Evolutionary conservation across 2,888 invertebrate genomes (phyloP).

Genomic region (Aleiodes testaceus): DNA sequence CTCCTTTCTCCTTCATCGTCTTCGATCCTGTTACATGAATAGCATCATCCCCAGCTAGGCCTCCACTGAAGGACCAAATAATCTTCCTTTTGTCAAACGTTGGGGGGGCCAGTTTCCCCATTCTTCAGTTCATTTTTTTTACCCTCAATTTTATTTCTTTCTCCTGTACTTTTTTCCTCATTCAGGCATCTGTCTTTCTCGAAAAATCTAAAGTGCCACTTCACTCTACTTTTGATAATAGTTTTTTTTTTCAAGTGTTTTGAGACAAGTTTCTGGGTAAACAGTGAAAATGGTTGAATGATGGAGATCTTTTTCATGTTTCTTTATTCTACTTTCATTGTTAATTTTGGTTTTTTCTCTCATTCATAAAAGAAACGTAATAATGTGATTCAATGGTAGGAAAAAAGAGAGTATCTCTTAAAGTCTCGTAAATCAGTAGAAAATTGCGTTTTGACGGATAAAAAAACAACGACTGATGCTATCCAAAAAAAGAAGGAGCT

Average conservation of each 20-base stretch:
- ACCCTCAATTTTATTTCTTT: conserved; percentile 2
- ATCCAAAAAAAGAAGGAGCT: too few relatives aligned
- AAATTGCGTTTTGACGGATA: neutral
- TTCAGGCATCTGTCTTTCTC: conserved; percentile 33
- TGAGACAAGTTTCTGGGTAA: conserved; percentile 22
- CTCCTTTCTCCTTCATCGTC: conserved; percentile 53
- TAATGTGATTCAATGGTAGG: neutral
- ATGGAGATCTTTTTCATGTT: neutral
- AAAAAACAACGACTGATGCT: too few relatives aligned
- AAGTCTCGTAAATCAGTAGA: neutral
- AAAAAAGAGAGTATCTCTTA: neutral
- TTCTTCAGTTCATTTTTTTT: conserved; percentile 16
- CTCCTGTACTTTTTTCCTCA: conserved; percentile 21
- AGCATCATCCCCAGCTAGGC: conserved; percentile 49
- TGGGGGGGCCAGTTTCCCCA: conserved; percentile 49
- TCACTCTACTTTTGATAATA: conserved; percentile 36
- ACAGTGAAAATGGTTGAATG: neutral
- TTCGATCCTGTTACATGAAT: conserved; percentile 63
- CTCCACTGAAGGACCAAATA: conserved; percentile 50
- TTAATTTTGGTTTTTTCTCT: conserved; percentile 8
- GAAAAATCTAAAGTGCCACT: conserved; percentile 38
- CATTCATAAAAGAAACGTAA: neutral
- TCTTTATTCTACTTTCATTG: neutral
- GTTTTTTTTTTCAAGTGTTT: conserved; percentile 17
- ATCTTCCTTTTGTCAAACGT: conserved; percentile 58